phyloP scores from a whole-genome alignment of 2,888 invertebrate genomes.

The Nowickia ferox region DNA sequence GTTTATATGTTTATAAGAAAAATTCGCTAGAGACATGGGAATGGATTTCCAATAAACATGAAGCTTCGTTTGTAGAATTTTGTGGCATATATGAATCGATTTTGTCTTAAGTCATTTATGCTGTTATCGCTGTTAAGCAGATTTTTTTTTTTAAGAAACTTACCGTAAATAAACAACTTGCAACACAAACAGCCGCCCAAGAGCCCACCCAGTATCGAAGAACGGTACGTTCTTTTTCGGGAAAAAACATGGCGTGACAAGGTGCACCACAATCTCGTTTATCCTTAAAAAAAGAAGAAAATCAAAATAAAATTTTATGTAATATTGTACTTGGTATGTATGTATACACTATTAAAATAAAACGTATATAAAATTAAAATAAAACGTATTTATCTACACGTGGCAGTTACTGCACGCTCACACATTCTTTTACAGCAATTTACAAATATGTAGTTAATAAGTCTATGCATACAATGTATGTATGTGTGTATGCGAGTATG shows the following conservation, averaged over 20 bases:
- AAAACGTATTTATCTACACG: background rate
- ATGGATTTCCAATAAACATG: too few relatives aligned
- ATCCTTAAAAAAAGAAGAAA: conserved; percentile 77
- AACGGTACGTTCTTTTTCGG: conserved; percentile 90
- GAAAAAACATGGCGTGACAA: conserved; percentile 96
- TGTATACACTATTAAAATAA: conserved; percentile 2
- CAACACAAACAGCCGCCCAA: conserved; percentile 95
- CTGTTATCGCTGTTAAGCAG: too few relatives aligned
- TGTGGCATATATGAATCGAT: too few relatives aligned
- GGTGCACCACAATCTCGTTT: conserved; percentile 93
- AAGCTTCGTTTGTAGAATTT: too few relatives aligned
- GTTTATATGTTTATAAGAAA: too few relatives aligned
- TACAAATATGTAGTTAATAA: conserved; percentile 21
- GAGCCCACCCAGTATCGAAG: conserved; percentile 96
- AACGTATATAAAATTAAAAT: conserved; percentile 6
- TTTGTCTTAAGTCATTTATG: too few relatives aligned
- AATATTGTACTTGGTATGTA: background rate
- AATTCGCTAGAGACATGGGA: too few relatives aligned
- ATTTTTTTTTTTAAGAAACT: conserved; percentile 69
- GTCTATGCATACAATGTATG: background rate
- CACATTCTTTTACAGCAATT: background rate
- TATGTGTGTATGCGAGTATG: background rate
- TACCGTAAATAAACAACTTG: conserved; percentile 94
- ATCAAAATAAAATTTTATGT: conserved; percentile 36
- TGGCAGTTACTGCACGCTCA: too few relatives aligned